Evolutionary conservation across 2,888 invertebrate species (phyloP).

Genomic region (Troilus luridus): DNA sequence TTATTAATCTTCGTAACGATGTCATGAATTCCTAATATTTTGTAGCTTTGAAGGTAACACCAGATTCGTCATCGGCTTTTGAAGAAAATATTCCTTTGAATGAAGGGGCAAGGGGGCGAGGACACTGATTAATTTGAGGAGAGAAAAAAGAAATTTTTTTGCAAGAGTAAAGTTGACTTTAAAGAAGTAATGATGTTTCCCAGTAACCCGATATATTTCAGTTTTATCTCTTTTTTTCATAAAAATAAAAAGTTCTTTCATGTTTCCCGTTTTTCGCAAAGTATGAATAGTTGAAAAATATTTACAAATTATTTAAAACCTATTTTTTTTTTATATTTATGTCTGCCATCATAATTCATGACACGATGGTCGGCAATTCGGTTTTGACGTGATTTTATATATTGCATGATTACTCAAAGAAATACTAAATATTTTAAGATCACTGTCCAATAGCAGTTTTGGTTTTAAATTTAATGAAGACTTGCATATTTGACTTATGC

Average conservation of each 20-base stretch:
- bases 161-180: constrained; percentile 3
- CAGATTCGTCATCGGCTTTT: constrained; percentile 19
- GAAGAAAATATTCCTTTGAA: constrained; percentile 31
- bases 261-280: too few relatives aligned
- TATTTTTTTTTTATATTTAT: too few relatives aligned
- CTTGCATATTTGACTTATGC: too few relatives aligned
- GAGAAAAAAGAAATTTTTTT: constrained; percentile 28
- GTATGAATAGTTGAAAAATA: neutral
- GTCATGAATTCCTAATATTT: constrained; percentile 12
- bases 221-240: neutral
- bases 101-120: constrained; percentile 5
- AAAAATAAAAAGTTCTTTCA: neutral
- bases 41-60: neutral
- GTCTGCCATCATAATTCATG: too few relatives aligned
- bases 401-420: too few relatives aligned
- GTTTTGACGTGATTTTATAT: too few relatives aligned
- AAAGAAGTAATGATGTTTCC: constrained; percentile 31
- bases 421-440: too few relatives aligned
- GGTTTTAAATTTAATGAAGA: too few relatives aligned
- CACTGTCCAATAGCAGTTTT: too few relatives aligned
- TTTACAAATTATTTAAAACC: neutral
- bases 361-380: too few relatives aligned
- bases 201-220: constrained; percentile 25
- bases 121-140: neutral
- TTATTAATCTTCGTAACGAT: neutral